phyloP scores from a whole-genome alignment of 2,113 vertebrate species.

The Notiomystis cincta region DNA sequence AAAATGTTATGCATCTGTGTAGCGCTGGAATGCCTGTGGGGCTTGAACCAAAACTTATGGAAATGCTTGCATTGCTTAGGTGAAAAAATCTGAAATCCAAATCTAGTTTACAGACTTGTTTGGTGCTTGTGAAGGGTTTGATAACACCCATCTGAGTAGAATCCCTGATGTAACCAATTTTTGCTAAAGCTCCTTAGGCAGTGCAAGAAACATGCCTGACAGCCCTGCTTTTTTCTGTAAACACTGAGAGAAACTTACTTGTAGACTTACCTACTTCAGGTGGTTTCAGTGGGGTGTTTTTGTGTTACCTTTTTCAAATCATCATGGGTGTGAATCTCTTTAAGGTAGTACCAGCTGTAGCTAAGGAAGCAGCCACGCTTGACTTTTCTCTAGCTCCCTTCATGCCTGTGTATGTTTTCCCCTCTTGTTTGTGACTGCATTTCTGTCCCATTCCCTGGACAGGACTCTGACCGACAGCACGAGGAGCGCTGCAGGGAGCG shows the following conservation, averaged over 20 bases:
- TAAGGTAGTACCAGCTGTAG: neutral
- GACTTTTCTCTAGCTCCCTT: neutral
- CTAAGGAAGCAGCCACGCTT: neutral
- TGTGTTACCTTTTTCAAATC: neutral
- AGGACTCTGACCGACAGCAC: constrained; percentile 63
- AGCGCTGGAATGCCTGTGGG: neutral
- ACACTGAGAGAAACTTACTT: neutral
- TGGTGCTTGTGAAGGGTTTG: neutral
- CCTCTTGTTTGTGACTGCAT: neutral
- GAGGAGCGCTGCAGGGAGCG: constrained; percentile 73
- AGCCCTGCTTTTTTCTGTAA: neutral
- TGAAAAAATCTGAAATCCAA: neutral
- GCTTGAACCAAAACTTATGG: neutral
- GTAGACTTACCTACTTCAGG: neutral
- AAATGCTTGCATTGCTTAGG: neutral
- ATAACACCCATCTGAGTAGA: neutral
- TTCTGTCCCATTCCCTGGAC: constrained; percentile 16
- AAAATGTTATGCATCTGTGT: neutral
- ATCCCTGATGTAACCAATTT: neutral
- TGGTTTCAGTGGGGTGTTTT: neutral
- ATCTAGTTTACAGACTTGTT: neutral
- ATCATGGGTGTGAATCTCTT: neutral
- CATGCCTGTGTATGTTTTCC: neutral
- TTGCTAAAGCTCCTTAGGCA: neutral
- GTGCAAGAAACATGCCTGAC: neutral